A percentile compares a stretch with the other conserved stretches of the same genome.
Conservation (phyloP, 1,140 invertebrate species). For the Cotesia typhae region DNA sequence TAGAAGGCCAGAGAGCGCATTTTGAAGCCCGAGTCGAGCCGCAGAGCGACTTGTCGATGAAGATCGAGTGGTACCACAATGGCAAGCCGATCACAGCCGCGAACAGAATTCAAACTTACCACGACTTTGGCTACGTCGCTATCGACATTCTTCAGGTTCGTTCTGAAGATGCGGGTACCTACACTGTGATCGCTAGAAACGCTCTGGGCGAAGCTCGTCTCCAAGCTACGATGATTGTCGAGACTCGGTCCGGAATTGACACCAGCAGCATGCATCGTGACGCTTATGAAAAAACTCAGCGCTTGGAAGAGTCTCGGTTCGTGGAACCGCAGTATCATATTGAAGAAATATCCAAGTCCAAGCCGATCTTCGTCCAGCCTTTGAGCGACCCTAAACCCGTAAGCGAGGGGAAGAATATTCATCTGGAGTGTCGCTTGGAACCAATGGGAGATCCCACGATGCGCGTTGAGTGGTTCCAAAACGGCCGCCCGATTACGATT, state of each 20-base stretch:
- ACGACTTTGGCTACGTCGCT: conserved; percentile 95
- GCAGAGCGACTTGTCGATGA: conserved; percentile 87
- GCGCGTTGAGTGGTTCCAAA: conserved; percentile 95
- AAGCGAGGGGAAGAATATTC: conserved; percentile 90
- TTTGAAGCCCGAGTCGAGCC: conserved; percentile 96
- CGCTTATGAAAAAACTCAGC: conserved; percentile 86
- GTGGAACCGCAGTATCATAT: conserved; percentile 88
- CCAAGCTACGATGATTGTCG: conserved; percentile 83
- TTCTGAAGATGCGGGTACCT: conserved; percentile 85
- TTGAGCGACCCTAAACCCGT: conserved; percentile 83
- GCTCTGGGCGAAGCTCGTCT: conserved; percentile 84
- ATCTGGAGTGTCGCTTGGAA: conserved; percentile 88
- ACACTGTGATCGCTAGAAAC: conserved; percentile 90
- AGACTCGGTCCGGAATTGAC: conserved; percentile 87
- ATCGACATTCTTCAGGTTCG: conserved; percentile 91
- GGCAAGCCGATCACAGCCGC: conserved; percentile 84
- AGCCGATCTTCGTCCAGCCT: conserved; percentile 88
- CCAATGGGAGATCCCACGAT: conserved; percentile 96
- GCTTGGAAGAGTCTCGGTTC: conserved; percentile 85
- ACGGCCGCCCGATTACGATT: conserved; percentile 86
- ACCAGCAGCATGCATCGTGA: conserved; percentile 86
- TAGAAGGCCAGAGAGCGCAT: conserved; percentile 95
- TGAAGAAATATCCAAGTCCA: conserved; percentile 92
- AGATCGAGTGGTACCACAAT: conserved; percentile 92
- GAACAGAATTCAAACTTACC: conserved; percentile 89